phyloP scores from a whole-genome alignment of 2,797 vertebrate genomes.

The Selene dorsalis region DNA sequence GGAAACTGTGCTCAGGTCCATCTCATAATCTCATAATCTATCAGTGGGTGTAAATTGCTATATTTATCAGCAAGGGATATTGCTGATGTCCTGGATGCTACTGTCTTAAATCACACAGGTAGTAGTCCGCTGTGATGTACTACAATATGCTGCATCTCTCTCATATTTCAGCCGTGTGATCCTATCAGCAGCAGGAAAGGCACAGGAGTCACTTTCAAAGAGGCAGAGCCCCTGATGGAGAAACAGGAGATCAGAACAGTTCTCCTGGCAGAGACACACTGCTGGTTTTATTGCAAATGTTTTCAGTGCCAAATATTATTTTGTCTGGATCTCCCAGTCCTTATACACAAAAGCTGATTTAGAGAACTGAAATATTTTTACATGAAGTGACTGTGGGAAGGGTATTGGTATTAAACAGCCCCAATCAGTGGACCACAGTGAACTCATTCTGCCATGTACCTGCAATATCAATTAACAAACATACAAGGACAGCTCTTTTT shows the following conservation, averaged over 20 bases:
- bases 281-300: conserved; percentile 22
- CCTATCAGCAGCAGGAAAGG: conserved; percentile 42
- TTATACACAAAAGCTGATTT: conserved; percentile 12
- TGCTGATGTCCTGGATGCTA: conserved; percentile 17
- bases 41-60: conserved; percentile 24
- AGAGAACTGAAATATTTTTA: not conserved
- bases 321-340: conserved; percentile 6
- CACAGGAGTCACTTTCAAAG: conserved; percentile 55
- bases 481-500: conserved; percentile 9
- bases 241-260: conserved; percentile 36
- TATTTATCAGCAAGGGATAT: conserved; percentile 33
- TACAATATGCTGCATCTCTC: conserved; percentile 41
- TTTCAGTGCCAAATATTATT: conserved; percentile 23
- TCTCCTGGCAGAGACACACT: conserved; percentile 34
- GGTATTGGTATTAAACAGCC: not conserved
- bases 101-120: conserved; percentile 55
- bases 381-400: not conserved
- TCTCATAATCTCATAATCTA: conserved; percentile 47
- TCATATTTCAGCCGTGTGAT: conserved; percentile 54
- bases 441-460: conserved; percentile 5
- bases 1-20: conserved; percentile 2
- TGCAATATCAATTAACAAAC: conserved; percentile 10
- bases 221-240: conserved; percentile 49
- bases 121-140: conserved; percentile 28
- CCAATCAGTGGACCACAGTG: conserved; percentile 18